Evolutionary conservation across 2,113 vertebrate genomes (phyloP).

Genomic region (Prionailurus viverrinus): DNA sequence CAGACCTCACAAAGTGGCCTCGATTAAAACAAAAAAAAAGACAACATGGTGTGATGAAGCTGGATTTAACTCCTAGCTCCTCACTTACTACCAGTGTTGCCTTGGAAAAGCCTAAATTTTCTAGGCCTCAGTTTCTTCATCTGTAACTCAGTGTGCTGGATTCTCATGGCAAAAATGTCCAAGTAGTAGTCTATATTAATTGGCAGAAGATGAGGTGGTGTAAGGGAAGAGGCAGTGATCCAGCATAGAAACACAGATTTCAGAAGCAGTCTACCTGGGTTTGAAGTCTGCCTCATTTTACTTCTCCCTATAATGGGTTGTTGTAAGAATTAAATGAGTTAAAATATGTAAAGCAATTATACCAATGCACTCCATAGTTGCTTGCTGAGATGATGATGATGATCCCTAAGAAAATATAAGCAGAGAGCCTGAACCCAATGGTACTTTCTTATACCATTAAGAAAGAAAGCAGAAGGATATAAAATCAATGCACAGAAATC

Average conservation of each 20-base stretch:
- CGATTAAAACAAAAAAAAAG: not conserved
- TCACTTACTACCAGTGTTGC: not conserved
- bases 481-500: too few species aligned
- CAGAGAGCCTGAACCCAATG: not conserved
- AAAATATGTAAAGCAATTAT: slow-evolving; percentile 28
- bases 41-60: not conserved
- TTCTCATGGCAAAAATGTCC: not conserved
- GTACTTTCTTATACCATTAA: not conserved
- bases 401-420: slow-evolving; percentile 32
- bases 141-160: slow-evolving; percentile 11
- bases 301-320: slow-evolving; percentile 29
- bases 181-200: not conserved
- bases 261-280: not conserved
- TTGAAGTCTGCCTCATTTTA: slow-evolving; percentile 33
- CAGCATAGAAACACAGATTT: not conserved
- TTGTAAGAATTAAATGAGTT: not conserved
- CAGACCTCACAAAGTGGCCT: slow-evolving; percentile 19
- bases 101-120: slow-evolving; percentile 45
- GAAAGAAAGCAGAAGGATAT: not conserved
- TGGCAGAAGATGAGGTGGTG: not conserved
- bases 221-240: not conserved
- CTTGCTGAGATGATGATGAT: not conserved
- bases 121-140: slow-evolving; percentile 16
- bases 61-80: not conserved
- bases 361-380: not conserved